Conservation (phyloP, 1,140 invertebrate species). For the Rhynchophorus ferrugineus region DNA sequence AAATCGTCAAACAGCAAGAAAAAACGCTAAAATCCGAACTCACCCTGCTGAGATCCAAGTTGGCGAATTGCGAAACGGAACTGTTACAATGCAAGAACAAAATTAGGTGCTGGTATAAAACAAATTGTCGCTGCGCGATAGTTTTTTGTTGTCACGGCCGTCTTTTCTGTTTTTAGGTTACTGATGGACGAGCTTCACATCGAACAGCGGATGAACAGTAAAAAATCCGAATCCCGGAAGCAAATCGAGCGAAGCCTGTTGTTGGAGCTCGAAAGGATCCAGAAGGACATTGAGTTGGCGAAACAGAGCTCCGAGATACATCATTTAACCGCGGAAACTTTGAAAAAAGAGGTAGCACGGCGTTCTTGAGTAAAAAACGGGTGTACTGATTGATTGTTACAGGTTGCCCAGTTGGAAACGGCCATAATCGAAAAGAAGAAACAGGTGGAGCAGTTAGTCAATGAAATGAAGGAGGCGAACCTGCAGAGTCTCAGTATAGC, state of each 20-base stretch:
- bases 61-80: constrained; percentile 83
- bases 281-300: constrained; percentile 74
- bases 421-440: constrained; percentile 79
- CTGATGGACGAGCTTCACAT: constrained; percentile 54
- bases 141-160: no score
- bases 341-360: constrained; percentile 65
- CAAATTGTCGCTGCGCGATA: no score
- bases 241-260: constrained; percentile 68
- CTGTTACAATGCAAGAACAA: constrained; percentile 82
- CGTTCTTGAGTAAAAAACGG: no score
- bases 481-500: constrained; percentile 78
- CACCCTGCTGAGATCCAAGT: constrained; percentile 69
- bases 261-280: constrained; percentile 70
- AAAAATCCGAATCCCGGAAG: constrained; percentile 44
- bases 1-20: constrained; percentile 80
- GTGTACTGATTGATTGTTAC: no score
- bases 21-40: constrained; percentile 80
- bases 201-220: constrained; percentile 47
- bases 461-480: constrained; percentile 89
- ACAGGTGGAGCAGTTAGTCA: constrained; percentile 74
- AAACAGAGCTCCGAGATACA: constrained; percentile 72
- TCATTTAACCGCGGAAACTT: constrained; percentile 68
- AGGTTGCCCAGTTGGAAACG: constrained; percentile 65
- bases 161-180: constrained; percentile 44
- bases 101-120: constrained; percentile 54